Evolutionary conservation across 2,888 invertebrate genomes (phyloP).

Genomic region (Chaetoderma sp.): DNA sequence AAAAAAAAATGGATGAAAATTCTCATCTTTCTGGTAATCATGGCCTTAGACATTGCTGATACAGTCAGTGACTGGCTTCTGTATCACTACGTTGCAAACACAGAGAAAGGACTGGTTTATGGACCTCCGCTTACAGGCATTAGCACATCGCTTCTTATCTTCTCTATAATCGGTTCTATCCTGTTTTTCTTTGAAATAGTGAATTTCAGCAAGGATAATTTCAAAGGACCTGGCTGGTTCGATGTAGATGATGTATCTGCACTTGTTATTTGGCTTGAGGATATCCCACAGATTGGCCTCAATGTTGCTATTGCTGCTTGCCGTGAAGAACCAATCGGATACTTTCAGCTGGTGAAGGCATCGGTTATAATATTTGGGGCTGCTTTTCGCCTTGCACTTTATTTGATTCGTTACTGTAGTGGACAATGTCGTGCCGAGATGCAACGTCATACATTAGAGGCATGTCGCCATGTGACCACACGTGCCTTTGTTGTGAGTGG

Average conservation of each 20-base stretch:
- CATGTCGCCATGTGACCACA: conserved; percentile 44
- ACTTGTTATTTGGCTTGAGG: conserved; percentile 17
- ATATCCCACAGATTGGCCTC: conserved; percentile 23
- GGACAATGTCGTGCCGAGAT: conserved; percentile 1
- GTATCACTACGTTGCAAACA: conserved; percentile 16
- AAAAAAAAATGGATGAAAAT: neutral
- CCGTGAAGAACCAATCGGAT: conserved; percentile 20
- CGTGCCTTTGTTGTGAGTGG: conserved; percentile 51
- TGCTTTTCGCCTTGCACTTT: conserved; percentile 13
- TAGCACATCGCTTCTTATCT: neutral
- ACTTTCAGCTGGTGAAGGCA: conserved; percentile 23
- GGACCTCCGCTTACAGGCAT: conserved; percentile 8
- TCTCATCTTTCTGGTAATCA: neutral
- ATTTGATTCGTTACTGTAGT: conserved; percentile 28
- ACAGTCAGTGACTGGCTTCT: conserved; percentile 25
- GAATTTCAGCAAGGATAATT: conserved; percentile 7
- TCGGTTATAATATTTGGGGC: conserved; percentile 13
- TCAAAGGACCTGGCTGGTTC: neutral
- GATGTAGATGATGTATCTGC: conserved; percentile 5
- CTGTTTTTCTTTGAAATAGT: conserved; percentile 11
- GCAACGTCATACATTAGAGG: conserved; percentile 31
- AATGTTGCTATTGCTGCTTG: conserved; percentile 20
- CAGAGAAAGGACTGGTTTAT: conserved; percentile 22
- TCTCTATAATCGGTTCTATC: conserved; percentile 20
- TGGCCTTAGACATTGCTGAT: neutral